Base-by-base conservation (phyloP, 1,140 invertebrate genomes). In the Camponotus floridanus region DNA sequence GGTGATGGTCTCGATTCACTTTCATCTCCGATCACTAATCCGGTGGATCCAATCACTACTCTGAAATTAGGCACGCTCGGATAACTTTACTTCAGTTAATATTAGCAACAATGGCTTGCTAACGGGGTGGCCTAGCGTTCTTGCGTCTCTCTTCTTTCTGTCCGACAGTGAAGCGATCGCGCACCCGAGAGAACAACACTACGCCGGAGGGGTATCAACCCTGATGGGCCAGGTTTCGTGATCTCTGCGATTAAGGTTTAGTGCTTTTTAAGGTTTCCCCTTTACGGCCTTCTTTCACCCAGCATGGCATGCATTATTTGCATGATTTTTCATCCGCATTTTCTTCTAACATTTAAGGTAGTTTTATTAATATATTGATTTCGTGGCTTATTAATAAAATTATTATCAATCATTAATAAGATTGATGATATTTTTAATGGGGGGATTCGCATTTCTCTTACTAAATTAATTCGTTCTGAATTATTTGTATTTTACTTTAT, bases 131-230 rank as follows among this genome's bases (percentile, higher is more conserved):
- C 91, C 87, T 90, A 91, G 91, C 91, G 91, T 93, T 88, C 86
- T 86, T 91, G 83, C 87, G 74, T 70, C 68, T 65, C 65, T 90
- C 70, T 89, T 92, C 91, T 92, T 93, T 94, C 88, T 93, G 92
- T 92, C 88, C 87, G 86, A 92, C 94, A 96, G 96, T 96, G 93
- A 96, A 96, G 93, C 95, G 95, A 93, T 96, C 96, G 91, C 96
- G 96, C 90, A 96, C 96, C 89, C 94, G 96, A 88, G 96, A 96
- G 94, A 96, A 96, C 94, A 95, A 94, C 92, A 94, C 94, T 67
- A 94, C 93, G 79, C 92, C 94, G 88, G 94, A 94, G 88, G 95
- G 94, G 90, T 95, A 95, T 92, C 94, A 93, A 92, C 94, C 94
- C 92, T 95, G 91, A 94, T 94, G 88, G 90, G 73, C 88, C 91